These are phyloP conservation scores for Lemur catta DNA, from an alignment of 2,797 vertebrate genomes.

Conservation along the genomic window DNA sequence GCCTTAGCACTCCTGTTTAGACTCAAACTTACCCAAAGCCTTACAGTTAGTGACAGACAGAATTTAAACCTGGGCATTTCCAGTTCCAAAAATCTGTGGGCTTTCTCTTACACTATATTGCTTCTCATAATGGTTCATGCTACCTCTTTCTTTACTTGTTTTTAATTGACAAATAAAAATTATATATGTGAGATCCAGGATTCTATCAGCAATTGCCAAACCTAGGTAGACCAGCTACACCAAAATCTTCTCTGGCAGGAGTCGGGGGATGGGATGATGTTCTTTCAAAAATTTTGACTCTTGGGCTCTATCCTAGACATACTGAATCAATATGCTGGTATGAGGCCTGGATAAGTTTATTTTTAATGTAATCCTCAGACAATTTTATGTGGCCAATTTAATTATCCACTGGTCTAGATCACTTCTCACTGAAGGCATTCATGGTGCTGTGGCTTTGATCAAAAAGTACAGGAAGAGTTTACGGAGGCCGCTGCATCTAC, in stretches of 20 bases:
- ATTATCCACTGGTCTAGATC: neutral
- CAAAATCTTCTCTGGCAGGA: neutral
- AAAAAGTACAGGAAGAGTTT: conserved; percentile 32
- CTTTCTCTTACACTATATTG: neutral
- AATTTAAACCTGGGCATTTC: neutral
- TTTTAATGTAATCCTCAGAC: neutral
- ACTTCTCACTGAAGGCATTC: neutral
- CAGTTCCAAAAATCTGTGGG: neutral
- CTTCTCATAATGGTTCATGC: neutral
- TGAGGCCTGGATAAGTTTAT: neutral
- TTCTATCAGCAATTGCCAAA: neutral
- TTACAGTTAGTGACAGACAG: neutral
- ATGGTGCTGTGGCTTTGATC: neutral
- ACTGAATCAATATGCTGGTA: neutral
- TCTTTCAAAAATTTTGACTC: neutral
- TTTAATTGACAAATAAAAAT: neutral
- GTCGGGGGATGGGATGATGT: neutral
- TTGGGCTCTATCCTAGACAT: neutral
- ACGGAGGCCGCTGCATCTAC: neutral
- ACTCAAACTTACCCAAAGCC: neutral
- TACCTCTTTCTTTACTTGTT: neutral
- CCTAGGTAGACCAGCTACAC: neutral
- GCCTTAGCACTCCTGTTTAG: neutral
- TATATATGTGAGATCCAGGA: neutral
- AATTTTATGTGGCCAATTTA: neutral